These are phyloP conservation scores for Spizaetus ornatus DNA, from an alignment of 2,113 vertebrate species.

Conservation along the genomic window DNA sequence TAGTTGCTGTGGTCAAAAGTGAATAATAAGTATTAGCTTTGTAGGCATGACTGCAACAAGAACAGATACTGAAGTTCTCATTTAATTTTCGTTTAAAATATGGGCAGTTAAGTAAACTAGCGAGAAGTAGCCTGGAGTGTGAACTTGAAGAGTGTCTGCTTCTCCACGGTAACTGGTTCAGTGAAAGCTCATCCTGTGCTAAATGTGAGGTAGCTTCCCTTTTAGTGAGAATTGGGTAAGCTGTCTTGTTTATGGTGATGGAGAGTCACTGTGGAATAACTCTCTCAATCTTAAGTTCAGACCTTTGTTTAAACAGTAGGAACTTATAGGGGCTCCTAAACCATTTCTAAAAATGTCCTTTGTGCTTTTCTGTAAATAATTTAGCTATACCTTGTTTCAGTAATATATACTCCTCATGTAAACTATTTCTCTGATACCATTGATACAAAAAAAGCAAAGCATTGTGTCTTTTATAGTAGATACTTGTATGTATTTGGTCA, in stretches of 20 bases:
- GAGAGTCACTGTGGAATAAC: not conserved
- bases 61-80: not conserved
- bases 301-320: not conserved
- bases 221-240: rapidly evolving
- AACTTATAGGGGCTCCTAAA: not conserved
- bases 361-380: not conserved
- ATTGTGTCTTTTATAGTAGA: not conserved
- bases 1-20: not conserved
- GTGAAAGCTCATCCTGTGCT: not conserved
- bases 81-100: not conserved
- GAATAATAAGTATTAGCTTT: not conserved
- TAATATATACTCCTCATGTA: not conserved
- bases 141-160: not conserved
- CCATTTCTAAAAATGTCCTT: not conserved
- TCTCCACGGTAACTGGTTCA: not conserved
- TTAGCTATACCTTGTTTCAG: not conserved
- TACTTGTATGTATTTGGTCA: not conserved
- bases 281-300: not conserved
- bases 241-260: not conserved
- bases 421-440: not conserved
- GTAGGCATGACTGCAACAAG: not conserved
- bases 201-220: not conserved
- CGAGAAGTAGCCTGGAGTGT: not conserved
- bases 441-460: not conserved
- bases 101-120: not conserved